Conservation (phyloP, 1,140 invertebrate genomes). For the Halotydeus destructor region DNA sequence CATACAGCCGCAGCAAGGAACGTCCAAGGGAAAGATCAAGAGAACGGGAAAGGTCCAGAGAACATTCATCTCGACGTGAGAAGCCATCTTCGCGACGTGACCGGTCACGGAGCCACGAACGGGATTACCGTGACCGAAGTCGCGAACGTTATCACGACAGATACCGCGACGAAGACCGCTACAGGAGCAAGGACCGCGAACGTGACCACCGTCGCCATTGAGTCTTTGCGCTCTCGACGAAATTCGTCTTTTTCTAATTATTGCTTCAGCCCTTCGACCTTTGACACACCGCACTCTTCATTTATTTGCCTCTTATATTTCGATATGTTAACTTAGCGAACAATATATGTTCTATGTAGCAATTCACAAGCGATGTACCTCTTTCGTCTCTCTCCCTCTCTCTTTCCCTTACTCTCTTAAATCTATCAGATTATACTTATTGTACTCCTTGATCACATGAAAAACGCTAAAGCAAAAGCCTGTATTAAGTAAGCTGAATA, state of each 20-base stretch:
- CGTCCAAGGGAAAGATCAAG: slow-evolving; percentile 28
- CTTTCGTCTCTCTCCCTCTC: background rate
- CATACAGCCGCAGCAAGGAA: slow-evolving; percentile 44
- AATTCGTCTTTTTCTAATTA: background rate
- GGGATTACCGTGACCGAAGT: slow-evolving; percentile 35
- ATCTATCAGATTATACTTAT: too few species aligned
- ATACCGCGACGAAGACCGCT: slow-evolving; percentile 28
- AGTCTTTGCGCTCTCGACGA: background rate
- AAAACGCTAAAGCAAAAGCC: too few species aligned
- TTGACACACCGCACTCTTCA: too few species aligned
- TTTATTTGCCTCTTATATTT: background rate
- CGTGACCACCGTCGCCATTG: background rate
- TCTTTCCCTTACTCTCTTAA: too few species aligned
- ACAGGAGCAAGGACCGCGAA: slow-evolving; percentile 23
- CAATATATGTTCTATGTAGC: background rate
- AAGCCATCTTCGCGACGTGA: slow-evolving; percentile 24
- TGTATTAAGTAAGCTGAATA: too few species aligned
- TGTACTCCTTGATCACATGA: too few species aligned
- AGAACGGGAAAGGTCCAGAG: slow-evolving; percentile 18
- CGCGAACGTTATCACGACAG: slow-evolving; percentile 44
- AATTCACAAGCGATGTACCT: background rate
- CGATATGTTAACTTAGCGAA: background rate
- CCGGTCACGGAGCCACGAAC: slow-evolving; percentile 25
- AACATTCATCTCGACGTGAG: slow-evolving; percentile 18
- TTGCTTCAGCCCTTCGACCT: too few species aligned